Conservation (phyloP, 2,888 invertebrate species). For the Drosophila ustulata region DNA sequence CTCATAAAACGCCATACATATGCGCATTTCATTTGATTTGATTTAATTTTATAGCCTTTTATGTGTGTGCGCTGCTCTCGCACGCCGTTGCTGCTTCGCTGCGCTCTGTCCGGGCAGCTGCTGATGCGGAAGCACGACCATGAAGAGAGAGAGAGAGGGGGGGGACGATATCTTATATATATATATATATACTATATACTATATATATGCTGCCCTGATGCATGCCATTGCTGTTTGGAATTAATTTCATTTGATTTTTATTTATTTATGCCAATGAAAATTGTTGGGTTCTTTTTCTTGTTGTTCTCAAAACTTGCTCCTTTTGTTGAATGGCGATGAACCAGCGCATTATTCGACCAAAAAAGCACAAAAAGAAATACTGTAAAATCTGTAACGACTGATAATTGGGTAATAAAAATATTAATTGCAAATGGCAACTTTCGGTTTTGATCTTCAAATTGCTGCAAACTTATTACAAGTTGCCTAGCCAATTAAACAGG, state of each 20-base stretch:
- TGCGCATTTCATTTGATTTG: constrained; percentile 79
- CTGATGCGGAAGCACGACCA: constrained; percentile 19
- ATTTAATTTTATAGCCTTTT: constrained; percentile 77
- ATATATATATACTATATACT: neutral
- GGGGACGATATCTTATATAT: neutral
- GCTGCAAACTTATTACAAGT: neutral
- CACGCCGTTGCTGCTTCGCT: constrained; percentile 38
- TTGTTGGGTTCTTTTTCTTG: constrained; percentile 17
- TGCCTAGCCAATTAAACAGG: neutral
- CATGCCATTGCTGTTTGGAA: constrained; percentile 49
- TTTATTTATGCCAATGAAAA: constrained; percentile 71
- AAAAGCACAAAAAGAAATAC: neutral
- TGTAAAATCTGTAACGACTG: neutral
- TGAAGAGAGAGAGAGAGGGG: neutral
- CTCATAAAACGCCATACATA: constrained; percentile 71
- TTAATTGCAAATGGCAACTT: neutral
- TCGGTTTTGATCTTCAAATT: neutral
- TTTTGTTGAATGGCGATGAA: neutral
- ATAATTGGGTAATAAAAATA: neutral
- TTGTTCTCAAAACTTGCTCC: constrained; percentile 13
- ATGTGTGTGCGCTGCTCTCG: constrained; percentile 53
- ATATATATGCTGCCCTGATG: constrained; percentile 2
- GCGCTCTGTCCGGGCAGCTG: constrained; percentile 46
- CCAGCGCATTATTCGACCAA: neutral
- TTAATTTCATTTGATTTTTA: constrained; percentile 79